Evolutionary conservation across 2,888 invertebrate genomes (phyloP).

Genomic region (Drosophila mimetica): DNA sequence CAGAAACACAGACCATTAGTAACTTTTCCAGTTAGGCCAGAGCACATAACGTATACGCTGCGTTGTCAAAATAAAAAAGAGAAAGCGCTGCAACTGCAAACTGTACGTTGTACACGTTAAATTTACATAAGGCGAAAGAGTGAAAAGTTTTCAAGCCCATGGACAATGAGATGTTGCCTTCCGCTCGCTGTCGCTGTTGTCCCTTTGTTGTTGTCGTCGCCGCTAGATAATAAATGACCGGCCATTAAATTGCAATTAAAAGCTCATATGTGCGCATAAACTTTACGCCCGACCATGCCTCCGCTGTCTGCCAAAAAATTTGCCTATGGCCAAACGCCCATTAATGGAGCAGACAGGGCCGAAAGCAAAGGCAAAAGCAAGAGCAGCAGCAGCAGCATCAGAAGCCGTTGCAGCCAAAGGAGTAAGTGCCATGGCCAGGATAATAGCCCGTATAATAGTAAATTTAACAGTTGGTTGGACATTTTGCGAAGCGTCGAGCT

Average conservation of each 20-base stretch:
- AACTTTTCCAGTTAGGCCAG: conserved; percentile 42
- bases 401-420: conserved; percentile 35
- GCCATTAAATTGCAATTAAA: conserved; percentile 83
- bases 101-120: conserved; percentile 13
- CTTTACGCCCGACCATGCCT: conserved; percentile 52
- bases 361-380: conserved; percentile 12
- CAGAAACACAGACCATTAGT: conserved; percentile 39
- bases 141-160: conserved; percentile 55
- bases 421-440: conserved; percentile 54
- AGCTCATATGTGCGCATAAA: conserved; percentile 82
- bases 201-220: conserved; percentile 65
- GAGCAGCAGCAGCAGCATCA: conserved; percentile 24
- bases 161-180: conserved; percentile 59
- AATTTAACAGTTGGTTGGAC: conserved; percentile 76
- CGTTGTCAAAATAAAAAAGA: conserved; percentile 11
- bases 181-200: conserved; percentile 29
- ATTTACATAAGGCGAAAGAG: conserved; percentile 40
- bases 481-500: conserved; percentile 47
- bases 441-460: conserved; percentile 80
- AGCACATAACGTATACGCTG: conserved; percentile 45
- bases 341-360: conserved; percentile 58
- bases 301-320: conserved; percentile 44
- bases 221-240: conserved; percentile 82
- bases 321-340: conserved; percentile 65
- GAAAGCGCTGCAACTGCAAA: conserved; percentile 1